phyloP scores from a whole-genome alignment of 2,888 invertebrate species.

The Coenonympha arcania region DNA sequence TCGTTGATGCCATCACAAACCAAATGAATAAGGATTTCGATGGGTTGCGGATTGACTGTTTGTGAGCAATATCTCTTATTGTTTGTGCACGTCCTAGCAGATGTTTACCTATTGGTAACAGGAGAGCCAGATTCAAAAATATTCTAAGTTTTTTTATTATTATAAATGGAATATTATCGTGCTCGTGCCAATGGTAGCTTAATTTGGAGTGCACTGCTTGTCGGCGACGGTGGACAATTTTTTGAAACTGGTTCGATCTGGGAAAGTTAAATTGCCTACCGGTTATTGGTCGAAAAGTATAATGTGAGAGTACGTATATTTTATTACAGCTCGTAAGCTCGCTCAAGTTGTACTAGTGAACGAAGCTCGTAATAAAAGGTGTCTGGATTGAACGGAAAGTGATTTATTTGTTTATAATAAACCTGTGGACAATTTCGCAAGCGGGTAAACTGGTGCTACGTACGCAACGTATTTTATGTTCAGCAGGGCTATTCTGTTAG shows the following conservation, averaged over 20 bases:
- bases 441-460: too few species aligned
- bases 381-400: too few species aligned
- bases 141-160: too few species aligned
- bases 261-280: slow-evolving; percentile 19
- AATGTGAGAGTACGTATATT: slow-evolving; percentile 4
- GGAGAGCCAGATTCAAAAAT: slow-evolving; percentile 8
- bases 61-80: neutral
- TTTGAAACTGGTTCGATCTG: slow-evolving; percentile 24
- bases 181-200: neutral
- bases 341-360: neutral
- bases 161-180: neutral
- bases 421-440: slow-evolving; percentile 4
- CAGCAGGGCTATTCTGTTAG: too few species aligned
- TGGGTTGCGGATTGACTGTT: too few species aligned
- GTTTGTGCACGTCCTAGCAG: neutral
- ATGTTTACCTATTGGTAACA: too few species aligned
- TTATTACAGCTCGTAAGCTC: slow-evolving; percentile 4
- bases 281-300: slow-evolving; percentile 16
- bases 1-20: too few species aligned
- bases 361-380: neutral
- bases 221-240: slow-evolving; percentile 4
- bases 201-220: slow-evolving; percentile 1
- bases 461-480: too few species aligned
- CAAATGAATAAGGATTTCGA: too few species aligned
- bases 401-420: too few species aligned